These are phyloP conservation scores for Drosophila baimaii DNA, from an alignment of 1,140 invertebrate species.

Conservation along the genomic window DNA sequence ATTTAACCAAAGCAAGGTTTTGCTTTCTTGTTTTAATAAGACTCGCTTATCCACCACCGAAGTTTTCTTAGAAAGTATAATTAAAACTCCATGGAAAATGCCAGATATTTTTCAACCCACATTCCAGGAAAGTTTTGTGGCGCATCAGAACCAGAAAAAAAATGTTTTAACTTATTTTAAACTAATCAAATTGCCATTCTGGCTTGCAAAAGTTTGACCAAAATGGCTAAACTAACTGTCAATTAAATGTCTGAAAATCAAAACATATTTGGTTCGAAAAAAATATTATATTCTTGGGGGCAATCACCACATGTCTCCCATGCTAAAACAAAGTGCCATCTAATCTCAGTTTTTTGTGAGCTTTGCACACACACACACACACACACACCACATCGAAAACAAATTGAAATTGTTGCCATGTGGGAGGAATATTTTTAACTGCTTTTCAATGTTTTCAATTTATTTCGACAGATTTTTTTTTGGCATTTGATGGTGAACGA, in stretches of 20 bases:
- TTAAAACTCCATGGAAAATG: constrained; percentile 16
- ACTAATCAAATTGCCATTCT: constrained; percentile 60
- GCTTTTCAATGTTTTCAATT: constrained; percentile 22
- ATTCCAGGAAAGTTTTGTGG: constrained; percentile 41
- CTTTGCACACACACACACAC: constrained; percentile 21
- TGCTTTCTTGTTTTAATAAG: too few species aligned
- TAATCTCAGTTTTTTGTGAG: constrained; percentile 27
- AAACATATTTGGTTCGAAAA: constrained; percentile 46
- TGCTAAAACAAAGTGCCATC: constrained; percentile 35
- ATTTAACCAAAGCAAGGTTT: too few species aligned
- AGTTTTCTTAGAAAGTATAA: constrained; percentile 17
- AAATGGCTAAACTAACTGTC: constrained; percentile 26
- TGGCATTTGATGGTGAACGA: constrained; percentile 6
- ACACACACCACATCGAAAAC: constrained; percentile 2
- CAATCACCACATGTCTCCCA: constrained; percentile 14
- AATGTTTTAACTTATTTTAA: constrained; percentile 43
- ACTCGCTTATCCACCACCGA: background rate
- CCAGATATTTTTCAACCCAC: constrained; percentile 21
- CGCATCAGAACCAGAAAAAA: background rate
- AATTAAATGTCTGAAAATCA: constrained; percentile 41
- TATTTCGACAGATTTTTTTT: constrained; percentile 27
- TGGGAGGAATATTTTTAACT: constrained; percentile 9
- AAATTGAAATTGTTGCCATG: constrained; percentile 50
- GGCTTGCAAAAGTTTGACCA: constrained; percentile 24
- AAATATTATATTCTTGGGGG: constrained; percentile 23